These are phyloP conservation scores for Colistium nudipinnis DNA, from an alignment of 2,113 vertebrate genomes.

Conservation along the genomic window DNA sequence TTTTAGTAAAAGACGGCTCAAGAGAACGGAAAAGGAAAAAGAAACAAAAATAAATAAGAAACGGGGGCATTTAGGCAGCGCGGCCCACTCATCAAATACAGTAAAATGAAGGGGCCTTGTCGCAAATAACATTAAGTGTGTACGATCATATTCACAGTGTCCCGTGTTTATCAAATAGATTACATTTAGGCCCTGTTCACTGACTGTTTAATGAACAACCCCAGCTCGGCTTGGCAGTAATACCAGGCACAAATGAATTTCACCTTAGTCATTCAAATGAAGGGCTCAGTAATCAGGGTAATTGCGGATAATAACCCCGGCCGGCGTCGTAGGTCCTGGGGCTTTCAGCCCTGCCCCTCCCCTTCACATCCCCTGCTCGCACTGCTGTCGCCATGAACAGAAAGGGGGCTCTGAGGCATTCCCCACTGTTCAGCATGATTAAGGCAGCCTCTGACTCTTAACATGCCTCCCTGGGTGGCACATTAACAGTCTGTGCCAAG, in stretches of 20 bases:
- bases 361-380: conserved; percentile 20
- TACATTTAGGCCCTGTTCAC: conserved; percentile 14
- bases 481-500: conserved; percentile 25
- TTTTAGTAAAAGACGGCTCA: conserved; percentile 45
- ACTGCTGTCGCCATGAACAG: conserved; percentile 45
- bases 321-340: conserved; percentile 55
- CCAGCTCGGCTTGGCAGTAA: conserved; percentile 31
- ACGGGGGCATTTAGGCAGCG: conserved; percentile 4
- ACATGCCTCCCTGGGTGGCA: conserved; percentile 40
- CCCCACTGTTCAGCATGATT: conserved; percentile 75
- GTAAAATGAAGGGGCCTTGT: conserved; percentile 1
- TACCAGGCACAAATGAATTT: conserved; percentile 59
- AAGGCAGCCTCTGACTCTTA: conserved; percentile 59
- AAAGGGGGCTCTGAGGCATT: conserved; percentile 48
- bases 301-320: conserved; percentile 77
- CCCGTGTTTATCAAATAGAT: conserved; percentile 9
- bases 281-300: conserved; percentile 80
- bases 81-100: conserved; percentile 10
- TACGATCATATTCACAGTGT: background rate
- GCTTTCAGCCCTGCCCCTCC: conserved; percentile 56
- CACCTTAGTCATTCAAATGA: conserved; percentile 73
- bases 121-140: background rate
- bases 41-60: too few species aligned
- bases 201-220: conserved; percentile 45
- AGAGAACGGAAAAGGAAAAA: conserved; percentile 7